A percentile compares a stretch with the other conserved stretches of the same genome.
These are phyloP conservation scores for Prunella himalayana DNA, from an alignment of 2,113 vertebrate genomes.

Conservation along the genomic window DNA sequence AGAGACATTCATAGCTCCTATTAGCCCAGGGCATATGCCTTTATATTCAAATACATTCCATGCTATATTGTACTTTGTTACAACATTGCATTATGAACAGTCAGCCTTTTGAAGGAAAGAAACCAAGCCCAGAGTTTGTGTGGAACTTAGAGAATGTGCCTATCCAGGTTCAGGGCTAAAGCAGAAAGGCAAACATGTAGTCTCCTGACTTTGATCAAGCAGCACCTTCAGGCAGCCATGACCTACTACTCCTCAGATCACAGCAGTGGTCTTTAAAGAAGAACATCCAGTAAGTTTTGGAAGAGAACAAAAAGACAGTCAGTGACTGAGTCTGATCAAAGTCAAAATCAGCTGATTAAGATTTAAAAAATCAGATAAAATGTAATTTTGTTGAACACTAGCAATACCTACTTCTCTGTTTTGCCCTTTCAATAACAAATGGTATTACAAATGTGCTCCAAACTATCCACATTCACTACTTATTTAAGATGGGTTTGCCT, in stretches of 20 bases:
- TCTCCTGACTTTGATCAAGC: slow-evolving; percentile 26
- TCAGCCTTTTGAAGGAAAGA: neutral
- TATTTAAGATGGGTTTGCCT: neutral
- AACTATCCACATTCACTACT: neutral
- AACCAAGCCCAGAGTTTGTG: neutral
- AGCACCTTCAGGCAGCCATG: slow-evolving; percentile 21
- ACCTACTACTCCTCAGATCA: neutral
- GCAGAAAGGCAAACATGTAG: neutral
- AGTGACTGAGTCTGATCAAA: neutral
- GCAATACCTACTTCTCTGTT: neutral
- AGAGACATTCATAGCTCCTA: neutral
- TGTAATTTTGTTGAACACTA: neutral
- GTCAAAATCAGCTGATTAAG: neutral
- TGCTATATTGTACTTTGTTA: neutral
- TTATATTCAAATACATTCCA: neutral
- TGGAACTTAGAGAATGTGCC: neutral
- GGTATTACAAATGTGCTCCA: neutral
- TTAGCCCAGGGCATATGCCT: neutral
- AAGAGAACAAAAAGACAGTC: neutral
- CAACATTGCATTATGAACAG: neutral
- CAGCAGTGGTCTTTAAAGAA: neutral
- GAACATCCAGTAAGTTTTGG: neutral
- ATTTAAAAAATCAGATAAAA: neutral
- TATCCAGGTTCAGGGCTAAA: neutral
- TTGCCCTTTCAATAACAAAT: neutral